Percentiles rank a stretch among this genome's conserved stretches.
These are phyloP conservation scores for Brachionus calyciflorus DNA, from an alignment of 1,140 invertebrate species.

Conservation along the genomic window DNA sequence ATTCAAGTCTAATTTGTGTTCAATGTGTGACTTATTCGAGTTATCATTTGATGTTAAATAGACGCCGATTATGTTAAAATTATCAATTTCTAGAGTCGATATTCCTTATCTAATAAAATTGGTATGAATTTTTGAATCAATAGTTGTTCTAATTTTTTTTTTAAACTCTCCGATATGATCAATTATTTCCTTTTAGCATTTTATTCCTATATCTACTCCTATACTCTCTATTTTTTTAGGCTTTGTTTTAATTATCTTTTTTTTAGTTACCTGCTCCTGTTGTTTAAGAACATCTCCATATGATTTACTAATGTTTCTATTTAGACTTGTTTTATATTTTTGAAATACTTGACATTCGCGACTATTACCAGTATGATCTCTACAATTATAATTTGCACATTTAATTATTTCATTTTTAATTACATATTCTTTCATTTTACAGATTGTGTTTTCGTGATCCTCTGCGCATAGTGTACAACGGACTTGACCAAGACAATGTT, in stretches of 20 bases:
- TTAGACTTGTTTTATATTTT: not conserved
- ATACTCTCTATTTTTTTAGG: not conserved
- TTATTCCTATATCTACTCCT: not conserved
- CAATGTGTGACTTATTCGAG: conserved; percentile 1
- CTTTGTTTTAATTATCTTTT: not conserved
- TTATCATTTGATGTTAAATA: not conserved
- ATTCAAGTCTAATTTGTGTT: not conserved
- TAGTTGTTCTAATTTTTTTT: not conserved
- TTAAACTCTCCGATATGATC: not conserved
- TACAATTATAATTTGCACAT: no score
- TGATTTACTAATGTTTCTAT: not conserved
- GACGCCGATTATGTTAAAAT: no score
- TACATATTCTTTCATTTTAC: not conserved
- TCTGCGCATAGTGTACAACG: conserved; percentile 9
- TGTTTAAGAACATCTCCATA: not conserved
- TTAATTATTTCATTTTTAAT: not conserved
- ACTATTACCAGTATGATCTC: no score
- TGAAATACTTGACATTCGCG: not conserved
- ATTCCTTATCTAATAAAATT: no score
- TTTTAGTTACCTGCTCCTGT: not conserved
- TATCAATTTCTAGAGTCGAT: no score
- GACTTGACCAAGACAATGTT: not conserved
- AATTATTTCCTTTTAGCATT: not conserved
- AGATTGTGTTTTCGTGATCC: not conserved
- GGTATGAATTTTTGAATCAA: not conserved